Evolutionary conservation across 2,113 vertebrate genomes (phyloP).

Genomic region (Percopsis transmontana): DNA sequence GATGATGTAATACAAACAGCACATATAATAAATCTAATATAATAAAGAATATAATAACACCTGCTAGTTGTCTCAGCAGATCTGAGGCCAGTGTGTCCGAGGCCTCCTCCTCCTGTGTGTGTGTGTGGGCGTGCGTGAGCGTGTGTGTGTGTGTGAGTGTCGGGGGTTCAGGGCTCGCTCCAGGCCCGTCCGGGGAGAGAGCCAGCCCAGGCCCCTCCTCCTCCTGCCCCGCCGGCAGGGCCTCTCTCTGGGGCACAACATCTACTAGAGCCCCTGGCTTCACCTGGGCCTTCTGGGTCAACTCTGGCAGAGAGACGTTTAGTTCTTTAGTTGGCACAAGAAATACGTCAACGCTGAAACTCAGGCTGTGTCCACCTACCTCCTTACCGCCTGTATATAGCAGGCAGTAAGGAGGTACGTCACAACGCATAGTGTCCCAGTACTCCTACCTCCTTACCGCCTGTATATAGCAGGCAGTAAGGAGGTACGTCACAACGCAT

Average conservation of each 20-base stretch:
- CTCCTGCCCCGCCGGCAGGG: constrained; percentile 8
- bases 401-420: too few relatives aligned
- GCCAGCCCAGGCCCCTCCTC: constrained; percentile 70
- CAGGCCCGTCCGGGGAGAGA: constrained; percentile 70
- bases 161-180: constrained; percentile 70
- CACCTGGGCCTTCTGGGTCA: constrained; percentile 69
- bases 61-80: constrained; percentile 70
- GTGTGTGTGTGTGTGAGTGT: constrained; percentile 56
- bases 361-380: too few relatives aligned
- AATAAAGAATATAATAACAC: constrained; percentile 27
- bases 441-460: too few relatives aligned
- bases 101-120: constrained; percentile 31
- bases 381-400: too few relatives aligned
- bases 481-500: too few relatives aligned
- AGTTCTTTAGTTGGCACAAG: not conserved
- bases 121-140: constrained; percentile 5
- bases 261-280: constrained; percentile 54
- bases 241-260: constrained; percentile 29
- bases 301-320: constrained; percentile 45
- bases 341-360: not conserved
- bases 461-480: too few relatives aligned
- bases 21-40: not conserved
- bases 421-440: too few relatives aligned
- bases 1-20: not conserved
- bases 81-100: constrained; percentile 64